Percentiles rank a stretch among this genome's conserved stretches.
Conservation (phyloP, 2,888 invertebrate species). For the Leucoma salicis region DNA sequence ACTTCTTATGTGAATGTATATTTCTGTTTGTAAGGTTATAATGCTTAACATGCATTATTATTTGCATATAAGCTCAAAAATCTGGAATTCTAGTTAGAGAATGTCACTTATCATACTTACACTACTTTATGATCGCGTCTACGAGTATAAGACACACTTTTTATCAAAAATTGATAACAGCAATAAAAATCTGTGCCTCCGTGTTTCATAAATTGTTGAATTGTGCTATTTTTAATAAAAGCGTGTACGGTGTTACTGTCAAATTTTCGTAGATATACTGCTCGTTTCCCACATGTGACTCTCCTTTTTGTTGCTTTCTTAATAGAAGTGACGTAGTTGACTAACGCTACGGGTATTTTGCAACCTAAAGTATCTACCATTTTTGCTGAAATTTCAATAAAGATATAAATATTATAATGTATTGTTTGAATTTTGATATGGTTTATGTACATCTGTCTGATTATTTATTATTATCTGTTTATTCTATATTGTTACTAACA, state of each 20-base stretch:
- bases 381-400: constrained; percentile 38
- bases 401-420: background rate
- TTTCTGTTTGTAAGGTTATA: no score
- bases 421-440: no score
- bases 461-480: no score
- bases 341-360: constrained; percentile 52
- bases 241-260: constrained; percentile 44
- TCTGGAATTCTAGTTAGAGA: no score
- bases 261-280: constrained; percentile 54
- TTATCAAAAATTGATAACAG: constrained; percentile 55
- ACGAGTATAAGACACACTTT: constrained; percentile 25
- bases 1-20: no score
- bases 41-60: no score
- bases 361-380: constrained; percentile 60
- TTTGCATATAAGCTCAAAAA: no score
- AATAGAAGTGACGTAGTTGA: constrained; percentile 42
- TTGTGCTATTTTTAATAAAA: constrained; percentile 42
- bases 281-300: constrained; percentile 52
- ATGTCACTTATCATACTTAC: no score
- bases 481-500: no score
- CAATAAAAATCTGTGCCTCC: constrained; percentile 47
- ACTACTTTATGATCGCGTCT: constrained; percentile 30
- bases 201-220: constrained; percentile 44
- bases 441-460: no score
- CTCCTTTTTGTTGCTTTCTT: constrained; percentile 24